Evolutionary conservation across 2,888 invertebrate genomes (phyloP).

Genomic region (Epicampocera succincta): DNA sequence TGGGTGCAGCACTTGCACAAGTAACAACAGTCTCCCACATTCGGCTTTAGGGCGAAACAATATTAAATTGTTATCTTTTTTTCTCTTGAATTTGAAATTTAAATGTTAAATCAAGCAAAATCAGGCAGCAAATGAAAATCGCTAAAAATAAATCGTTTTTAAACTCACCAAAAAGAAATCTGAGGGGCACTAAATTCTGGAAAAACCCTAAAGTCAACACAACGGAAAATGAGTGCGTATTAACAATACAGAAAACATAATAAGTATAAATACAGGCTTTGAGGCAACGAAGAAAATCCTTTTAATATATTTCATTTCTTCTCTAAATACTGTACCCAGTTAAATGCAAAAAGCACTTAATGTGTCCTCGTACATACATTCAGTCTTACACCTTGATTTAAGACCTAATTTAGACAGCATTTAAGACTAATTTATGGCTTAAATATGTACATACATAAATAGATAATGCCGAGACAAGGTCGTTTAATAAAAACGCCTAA

Average conservation of each 20-base stretch:
- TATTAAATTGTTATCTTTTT: not conserved
- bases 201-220: slow-evolving; percentile 69
- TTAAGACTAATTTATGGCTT: no score
- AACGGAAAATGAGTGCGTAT: slow-evolving; percentile 61
- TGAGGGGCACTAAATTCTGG: slow-evolving; percentile 71
- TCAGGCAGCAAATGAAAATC: slow-evolving; percentile 66
- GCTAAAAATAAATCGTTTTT: slow-evolving; percentile 61
- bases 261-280: not conserved
- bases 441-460: no score
- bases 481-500: no score
- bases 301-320: no score
- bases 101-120: slow-evolving; percentile 17
- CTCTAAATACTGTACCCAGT: no score
- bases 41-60: slow-evolving; percentile 13
- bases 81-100: slow-evolving; percentile 25
- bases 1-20: not conserved
- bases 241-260: not conserved
- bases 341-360: no score
- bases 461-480: no score
- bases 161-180: slow-evolving; percentile 63
- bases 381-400: no score
- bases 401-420: no score
- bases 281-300: no score
- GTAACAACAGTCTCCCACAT: not conserved
- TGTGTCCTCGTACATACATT: no score